Evolutionary conservation across 2,888 invertebrate genomes (phyloP).

Genomic region (Drosophila putrida): DNA sequence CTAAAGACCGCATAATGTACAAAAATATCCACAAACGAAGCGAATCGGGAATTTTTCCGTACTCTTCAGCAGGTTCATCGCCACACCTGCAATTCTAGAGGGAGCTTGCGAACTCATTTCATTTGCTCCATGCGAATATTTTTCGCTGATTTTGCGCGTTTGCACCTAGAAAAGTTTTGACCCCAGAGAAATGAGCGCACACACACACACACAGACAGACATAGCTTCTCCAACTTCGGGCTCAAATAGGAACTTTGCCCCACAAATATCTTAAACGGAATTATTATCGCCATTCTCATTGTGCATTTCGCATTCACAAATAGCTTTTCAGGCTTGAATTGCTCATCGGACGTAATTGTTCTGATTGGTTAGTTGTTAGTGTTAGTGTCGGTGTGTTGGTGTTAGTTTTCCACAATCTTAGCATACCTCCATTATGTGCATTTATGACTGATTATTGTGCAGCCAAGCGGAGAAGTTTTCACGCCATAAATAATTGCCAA

Average conservation of each 20-base stretch:
- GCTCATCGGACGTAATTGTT: constrained; percentile 4
- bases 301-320: constrained; percentile 49
- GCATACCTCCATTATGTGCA: constrained; percentile 35
- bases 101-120: constrained; percentile 36
- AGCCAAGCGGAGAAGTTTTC: constrained; percentile 26
- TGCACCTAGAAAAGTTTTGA: constrained; percentile 47
- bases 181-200: constrained; percentile 21
- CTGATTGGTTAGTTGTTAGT: neutral
- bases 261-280: constrained; percentile 49
- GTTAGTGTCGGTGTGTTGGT: constrained; percentile 9
- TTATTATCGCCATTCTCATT: constrained; percentile 52
- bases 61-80: neutral
- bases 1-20: constrained; percentile 50
- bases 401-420: constrained; percentile 20
- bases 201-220: constrained; percentile 14
- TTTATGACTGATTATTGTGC: constrained; percentile 43
- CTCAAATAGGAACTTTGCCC: constrained; percentile 8
- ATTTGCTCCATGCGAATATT: constrained; percentile 48
- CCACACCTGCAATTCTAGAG: neutral
- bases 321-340: constrained; percentile 32
- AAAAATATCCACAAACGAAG: constrained; percentile 14
- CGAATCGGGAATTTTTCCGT: neutral
- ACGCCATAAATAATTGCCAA: neutral
- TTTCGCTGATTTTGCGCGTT: constrained; percentile 52
- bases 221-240: constrained; percentile 8